These are phyloP conservation scores for Schizopygopsis pylzovi DNA, from an alignment of 2,797 vertebrate genomes.

Conservation along the genomic window DNA sequence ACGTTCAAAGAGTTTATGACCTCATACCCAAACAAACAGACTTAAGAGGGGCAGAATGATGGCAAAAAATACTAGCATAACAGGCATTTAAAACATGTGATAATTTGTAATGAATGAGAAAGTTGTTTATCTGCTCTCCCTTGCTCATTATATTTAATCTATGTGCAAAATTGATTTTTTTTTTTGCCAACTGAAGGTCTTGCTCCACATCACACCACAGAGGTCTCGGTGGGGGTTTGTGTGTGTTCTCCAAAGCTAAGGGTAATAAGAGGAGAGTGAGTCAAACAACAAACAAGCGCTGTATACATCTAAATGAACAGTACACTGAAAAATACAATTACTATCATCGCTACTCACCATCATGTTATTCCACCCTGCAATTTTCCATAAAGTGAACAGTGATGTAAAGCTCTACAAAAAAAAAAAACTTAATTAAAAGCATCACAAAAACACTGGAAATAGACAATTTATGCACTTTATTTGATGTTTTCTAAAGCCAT, in stretches of 20 bases:
- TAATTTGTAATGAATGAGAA: slow-evolving; percentile 21
- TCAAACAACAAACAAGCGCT: slow-evolving; percentile 7
- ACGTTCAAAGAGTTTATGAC: slow-evolving; percentile 1
- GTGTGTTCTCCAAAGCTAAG: neutral
- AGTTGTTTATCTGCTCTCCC: slow-evolving; percentile 19
- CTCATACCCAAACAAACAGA: neutral
- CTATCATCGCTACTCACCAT: neutral
- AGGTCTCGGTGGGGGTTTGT: neutral
- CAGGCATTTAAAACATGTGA: neutral
- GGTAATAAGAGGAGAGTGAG: neutral
- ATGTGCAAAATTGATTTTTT: slow-evolving; percentile 21
- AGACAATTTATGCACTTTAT: neutral
- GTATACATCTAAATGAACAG: neutral
- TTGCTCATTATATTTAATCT: neutral
- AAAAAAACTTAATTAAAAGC: neutral
- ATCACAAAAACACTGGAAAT: neutral
- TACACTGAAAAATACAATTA: neutral
- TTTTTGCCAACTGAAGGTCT: slow-evolving; percentile 18
- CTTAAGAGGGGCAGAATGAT: neutral
- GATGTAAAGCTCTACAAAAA: neutral
- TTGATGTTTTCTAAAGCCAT: neutral
- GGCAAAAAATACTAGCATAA: neutral
- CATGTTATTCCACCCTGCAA: neutral
- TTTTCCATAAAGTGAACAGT: neutral
- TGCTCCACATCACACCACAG: slow-evolving; percentile 31